phyloP scores from a whole-genome alignment of 1,140 invertebrate genomes.

The Ooceraea biroi region DNA sequence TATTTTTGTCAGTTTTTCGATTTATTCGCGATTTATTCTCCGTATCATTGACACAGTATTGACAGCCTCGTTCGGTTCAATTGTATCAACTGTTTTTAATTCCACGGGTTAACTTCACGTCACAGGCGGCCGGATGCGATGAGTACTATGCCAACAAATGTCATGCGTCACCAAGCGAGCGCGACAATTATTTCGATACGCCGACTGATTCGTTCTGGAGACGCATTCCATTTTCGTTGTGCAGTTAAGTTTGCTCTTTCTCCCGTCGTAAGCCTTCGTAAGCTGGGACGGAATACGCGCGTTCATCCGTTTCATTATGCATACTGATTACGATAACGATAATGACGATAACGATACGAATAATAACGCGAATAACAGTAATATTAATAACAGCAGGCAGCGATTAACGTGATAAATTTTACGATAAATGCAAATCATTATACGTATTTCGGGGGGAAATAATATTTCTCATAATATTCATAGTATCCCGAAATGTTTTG shows the following conservation, averaged over 20 bases:
- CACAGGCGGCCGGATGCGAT: conserved; percentile 15
- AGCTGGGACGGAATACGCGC: neutral
- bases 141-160: conserved; percentile 22
- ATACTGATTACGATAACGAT: neutral
- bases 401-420: conserved; percentile 4
- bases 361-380: conserved; percentile 3
- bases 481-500: no score
- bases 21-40: neutral
- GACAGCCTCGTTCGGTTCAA: conserved; percentile 10
- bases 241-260: neutral
- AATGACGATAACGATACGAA: neutral
- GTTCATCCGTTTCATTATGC: conserved; percentile 6
- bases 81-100: conserved; percentile 9
- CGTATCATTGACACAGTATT: conserved; percentile 1
- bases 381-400: neutral
- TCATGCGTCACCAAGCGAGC: conserved; percentile 36
- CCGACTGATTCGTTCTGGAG: neutral
- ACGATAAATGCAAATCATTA: no score
- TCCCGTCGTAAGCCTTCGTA: neutral
- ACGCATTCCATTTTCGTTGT: conserved; percentile 17
- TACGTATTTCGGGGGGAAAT: no score
- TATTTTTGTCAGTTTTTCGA: neutral
- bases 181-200: conserved; percentile 44
- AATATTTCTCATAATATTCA: no score
- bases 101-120: neutral